phyloP scores from a whole-genome alignment of 2,797 vertebrate species.

The Eremophila alpestris region DNA sequence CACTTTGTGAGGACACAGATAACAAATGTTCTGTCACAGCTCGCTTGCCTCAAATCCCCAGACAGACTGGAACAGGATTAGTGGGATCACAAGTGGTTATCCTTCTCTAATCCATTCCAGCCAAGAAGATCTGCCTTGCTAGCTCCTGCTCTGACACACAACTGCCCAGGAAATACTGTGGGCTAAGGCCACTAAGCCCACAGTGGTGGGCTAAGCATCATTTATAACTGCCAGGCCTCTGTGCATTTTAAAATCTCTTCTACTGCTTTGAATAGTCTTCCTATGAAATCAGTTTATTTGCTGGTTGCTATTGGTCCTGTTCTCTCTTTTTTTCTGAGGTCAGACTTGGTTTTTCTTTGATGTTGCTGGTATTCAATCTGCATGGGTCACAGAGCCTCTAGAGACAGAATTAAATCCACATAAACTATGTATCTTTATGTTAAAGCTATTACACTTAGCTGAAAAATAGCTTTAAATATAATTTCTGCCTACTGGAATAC shows the following conservation, averaged over 20 bases:
- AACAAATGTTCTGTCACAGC: slow-evolving; percentile 11
- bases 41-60: neutral
- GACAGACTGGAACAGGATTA: slow-evolving; percentile 56
- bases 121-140: slow-evolving; percentile 34
- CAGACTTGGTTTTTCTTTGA: neutral
- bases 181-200: slow-evolving; percentile 6
- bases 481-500: neutral
- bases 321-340: neutral
- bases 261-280: neutral
- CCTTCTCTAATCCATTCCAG: slow-evolving; percentile 54
- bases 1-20: neutral
- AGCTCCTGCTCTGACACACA: neutral
- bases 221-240: neutral
- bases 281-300: neutral
- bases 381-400: neutral
- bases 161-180: neutral
- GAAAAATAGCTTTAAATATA: neutral
- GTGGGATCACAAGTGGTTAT: slow-evolving; percentile 46
- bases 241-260: neutral
- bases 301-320: neutral
- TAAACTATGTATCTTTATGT: neutral
- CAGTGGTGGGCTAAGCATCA: neutral
- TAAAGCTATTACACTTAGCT: neutral
- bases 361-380: neutral
- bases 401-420: neutral